A percentile compares a stretch with the other conserved stretches of the same genome.
These are phyloP conservation scores for Caloenas nicobarica DNA, from an alignment of 2,113 vertebrate genomes.

Conservation along the genomic window DNA sequence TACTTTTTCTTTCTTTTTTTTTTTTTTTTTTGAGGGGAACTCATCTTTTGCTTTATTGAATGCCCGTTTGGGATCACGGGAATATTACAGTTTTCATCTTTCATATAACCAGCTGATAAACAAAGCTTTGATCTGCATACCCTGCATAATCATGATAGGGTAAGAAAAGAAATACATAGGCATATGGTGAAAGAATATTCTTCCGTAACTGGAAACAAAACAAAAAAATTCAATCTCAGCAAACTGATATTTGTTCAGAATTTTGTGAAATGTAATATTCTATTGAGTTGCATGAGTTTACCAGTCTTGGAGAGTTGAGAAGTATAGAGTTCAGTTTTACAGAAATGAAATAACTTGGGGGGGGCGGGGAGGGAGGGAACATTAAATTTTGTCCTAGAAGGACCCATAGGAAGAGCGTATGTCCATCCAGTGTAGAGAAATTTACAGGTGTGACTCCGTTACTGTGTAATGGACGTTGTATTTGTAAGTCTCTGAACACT, in stretches of 20 bases:
- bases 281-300: conserved; percentile 69
- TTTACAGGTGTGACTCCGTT: conserved; percentile 67
- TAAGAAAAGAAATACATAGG: conserved; percentile 65
- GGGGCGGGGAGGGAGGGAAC: background rate
- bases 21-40: conserved; percentile 65
- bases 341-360: conserved; percentile 56
- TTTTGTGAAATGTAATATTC: conserved; percentile 70
- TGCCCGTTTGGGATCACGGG: conserved; percentile 71
- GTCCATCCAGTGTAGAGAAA: conserved; percentile 50
- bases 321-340: conserved; percentile 62
- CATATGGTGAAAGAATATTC: conserved; percentile 53
- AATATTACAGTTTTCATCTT: conserved; percentile 73
- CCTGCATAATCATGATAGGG: conserved; percentile 72
- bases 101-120: conserved; percentile 74
- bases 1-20: conserved; percentile 30
- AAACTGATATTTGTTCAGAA: conserved; percentile 42
- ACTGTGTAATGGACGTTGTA: conserved; percentile 74
- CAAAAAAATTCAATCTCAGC: conserved; percentile 23
- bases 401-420: conserved; percentile 68
- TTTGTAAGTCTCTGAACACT: conserved; percentile 65
- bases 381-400: conserved; percentile 75
- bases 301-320: conserved; percentile 68
- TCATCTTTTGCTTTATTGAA: conserved; percentile 75
- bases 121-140: conserved; percentile 73
- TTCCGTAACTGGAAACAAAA: conserved; percentile 67